Conservation (phyloP, 2,113 vertebrate species). For the Eulemur rufifrons region DNA sequence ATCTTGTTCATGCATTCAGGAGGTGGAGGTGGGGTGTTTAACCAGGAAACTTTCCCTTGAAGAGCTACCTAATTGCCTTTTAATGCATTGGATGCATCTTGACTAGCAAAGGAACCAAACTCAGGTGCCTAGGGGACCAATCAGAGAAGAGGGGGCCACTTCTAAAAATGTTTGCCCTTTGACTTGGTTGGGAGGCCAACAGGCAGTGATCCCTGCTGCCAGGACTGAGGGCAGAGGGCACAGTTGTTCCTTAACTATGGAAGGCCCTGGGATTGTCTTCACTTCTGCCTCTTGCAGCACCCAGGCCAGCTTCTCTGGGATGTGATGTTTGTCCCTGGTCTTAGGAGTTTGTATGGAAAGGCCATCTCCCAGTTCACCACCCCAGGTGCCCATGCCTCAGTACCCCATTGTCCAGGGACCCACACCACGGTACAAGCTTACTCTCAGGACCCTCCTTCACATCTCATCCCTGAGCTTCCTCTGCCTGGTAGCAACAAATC, state of each 20-base stretch:
- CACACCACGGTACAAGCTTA: background rate
- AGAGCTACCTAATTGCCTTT: background rate
- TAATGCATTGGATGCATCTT: background rate
- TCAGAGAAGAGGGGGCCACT: background rate
- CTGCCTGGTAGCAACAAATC: background rate
- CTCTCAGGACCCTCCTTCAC: background rate
- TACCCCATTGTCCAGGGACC: background rate
- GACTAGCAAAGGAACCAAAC: background rate
- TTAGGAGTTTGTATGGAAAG: background rate
- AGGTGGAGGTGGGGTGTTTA: background rate
- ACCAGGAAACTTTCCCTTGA: conserved; percentile 35
- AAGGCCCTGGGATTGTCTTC: background rate
- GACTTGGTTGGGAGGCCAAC: conserved; percentile 17
- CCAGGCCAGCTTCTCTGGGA: background rate
- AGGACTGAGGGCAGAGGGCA: background rate
- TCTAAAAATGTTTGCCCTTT: conserved; percentile 39
- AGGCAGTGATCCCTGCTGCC: background rate
- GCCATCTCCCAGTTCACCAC: background rate
- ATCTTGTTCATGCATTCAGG: conserved; percentile 23
- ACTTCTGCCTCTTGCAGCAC: background rate
- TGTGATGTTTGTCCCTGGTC: background rate
- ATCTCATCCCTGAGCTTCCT: background rate
- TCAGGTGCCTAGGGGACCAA: background rate
- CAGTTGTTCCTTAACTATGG: background rate
- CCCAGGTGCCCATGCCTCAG: background rate